phyloP scores from a whole-genome alignment of 2,888 invertebrate species.

The Parnassius glacialis region DNA sequence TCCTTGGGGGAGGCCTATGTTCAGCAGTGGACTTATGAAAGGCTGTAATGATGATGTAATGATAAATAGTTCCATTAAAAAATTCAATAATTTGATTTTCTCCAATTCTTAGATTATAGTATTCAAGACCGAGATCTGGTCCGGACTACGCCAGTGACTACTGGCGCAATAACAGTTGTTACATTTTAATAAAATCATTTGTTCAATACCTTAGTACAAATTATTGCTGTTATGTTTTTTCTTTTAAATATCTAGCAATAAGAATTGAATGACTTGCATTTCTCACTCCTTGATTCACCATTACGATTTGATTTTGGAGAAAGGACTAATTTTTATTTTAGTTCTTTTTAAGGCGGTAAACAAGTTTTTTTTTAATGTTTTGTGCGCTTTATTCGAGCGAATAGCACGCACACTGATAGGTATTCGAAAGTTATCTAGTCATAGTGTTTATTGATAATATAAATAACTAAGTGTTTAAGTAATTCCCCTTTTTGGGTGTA shows the following conservation, averaged over 20 bases:
- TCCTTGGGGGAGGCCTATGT: too few species aligned
- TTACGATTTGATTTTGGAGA: not conserved
- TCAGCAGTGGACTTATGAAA: too few species aligned
- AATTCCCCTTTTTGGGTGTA: not conserved
- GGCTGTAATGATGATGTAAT: too few species aligned
- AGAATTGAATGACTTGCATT: not conserved
- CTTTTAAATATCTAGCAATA: not conserved
- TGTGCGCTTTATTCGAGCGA: not conserved
- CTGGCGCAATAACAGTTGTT: not conserved
- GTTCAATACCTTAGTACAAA: conserved; percentile 7
- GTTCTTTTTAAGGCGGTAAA: not conserved
- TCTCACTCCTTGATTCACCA: not conserved
- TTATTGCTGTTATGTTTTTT: not conserved
- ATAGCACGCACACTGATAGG: conserved; percentile 27
- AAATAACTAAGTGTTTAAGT: not conserved
- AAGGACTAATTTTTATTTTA: not conserved
- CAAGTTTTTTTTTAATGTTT: not conserved
- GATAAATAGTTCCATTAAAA: too few species aligned
- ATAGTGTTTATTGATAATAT: conserved; percentile 38
- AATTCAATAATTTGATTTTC: too few species aligned
- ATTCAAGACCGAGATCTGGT: not conserved
- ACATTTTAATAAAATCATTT: not conserved
- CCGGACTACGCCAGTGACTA: not conserved
- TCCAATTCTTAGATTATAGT: not conserved
- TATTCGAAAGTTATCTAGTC: conserved; percentile 50